Evolutionary conservation across 2,888 invertebrate species (phyloP), one percentile per base, ranked within the genome.

Genomic region (Tachystola acroxantha): DNA sequence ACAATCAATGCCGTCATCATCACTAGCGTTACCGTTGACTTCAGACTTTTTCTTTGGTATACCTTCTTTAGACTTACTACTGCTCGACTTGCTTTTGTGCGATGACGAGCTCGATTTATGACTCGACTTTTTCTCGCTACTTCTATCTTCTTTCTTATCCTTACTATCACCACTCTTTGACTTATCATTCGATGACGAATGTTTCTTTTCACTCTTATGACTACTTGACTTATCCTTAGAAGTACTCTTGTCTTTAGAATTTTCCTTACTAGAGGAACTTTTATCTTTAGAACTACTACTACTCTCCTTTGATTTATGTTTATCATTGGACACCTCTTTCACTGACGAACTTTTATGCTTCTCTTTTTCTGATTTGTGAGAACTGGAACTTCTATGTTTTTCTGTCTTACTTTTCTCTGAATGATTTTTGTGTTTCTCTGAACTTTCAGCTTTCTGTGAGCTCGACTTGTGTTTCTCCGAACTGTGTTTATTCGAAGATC

Each of bases 1-100:
- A 54, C 90, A 91, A 64, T 92, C 93, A 42, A 94, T 93, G 33
- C 92, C 91, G 56, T 90, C 89, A 37, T 85, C 74, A 26, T 79
- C 73, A 42, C 55, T 56, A 42, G 49, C 46, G 35, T 45, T 42
- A 4, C 24, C 24, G 39, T 42, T 67, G 37, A 53, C 49, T 46
- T 67, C 64, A 36, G 56, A 48, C 61, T 68, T 82, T 66, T 77
- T 82, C 79, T 84, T 84, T 78, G 82, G 81, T 74, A 66, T 62
- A 40, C 73, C 71, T 50, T 80, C 85, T 51, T 76, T 77, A 36
- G 66, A 61, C 57, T 72, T 76, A 63, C 61, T 66, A 43, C 53
- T 70, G 51, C 63, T 75, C 32, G 70, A 66, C 50, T 75, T 77
- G 42, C 57, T 63, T 61, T 71, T 77, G 36, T 68, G 69, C 35